These are phyloP conservation scores for Geococcyx californianus DNA, from an alignment of 2,113 vertebrate species.

Conservation along the genomic window DNA sequence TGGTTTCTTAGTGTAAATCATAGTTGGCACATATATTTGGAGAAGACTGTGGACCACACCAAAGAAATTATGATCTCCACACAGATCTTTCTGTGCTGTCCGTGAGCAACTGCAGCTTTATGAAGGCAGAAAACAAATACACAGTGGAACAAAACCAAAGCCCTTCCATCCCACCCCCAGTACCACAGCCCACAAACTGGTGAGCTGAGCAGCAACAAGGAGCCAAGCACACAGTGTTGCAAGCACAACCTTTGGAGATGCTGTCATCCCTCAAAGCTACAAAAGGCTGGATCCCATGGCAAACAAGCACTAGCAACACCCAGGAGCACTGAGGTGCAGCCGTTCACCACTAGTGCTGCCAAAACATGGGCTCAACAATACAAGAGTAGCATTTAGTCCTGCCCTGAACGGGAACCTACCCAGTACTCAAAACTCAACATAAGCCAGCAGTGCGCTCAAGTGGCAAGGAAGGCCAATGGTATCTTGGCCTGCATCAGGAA, in stretches of 20 bases:
- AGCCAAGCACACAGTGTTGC: not conserved
- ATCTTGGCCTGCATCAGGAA: no score
- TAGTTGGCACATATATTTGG: not conserved
- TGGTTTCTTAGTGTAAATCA: not conserved
- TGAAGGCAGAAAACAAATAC: not conserved
- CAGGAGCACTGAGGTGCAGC: not conserved
- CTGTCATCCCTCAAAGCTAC: not conserved
- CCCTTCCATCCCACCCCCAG: not conserved
- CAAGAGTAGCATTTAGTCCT: not conserved
- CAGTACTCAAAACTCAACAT: no score
- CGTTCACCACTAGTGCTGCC: not conserved
- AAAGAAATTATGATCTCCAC: not conserved
- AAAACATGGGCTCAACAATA: not conserved
- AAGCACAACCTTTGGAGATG: not conserved
- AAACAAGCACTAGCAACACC: not conserved
- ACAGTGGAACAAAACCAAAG: not conserved
- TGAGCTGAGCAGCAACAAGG: not conserved
- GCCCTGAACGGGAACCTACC: not conserved
- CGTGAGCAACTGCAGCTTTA: not conserved
- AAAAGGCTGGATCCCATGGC: fast-evolving
- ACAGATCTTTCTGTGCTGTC: not conserved
- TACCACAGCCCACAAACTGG: not conserved
- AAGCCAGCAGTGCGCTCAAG: no score
- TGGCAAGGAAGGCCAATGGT: no score
- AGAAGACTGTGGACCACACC: not conserved